A percentile compares a stretch with the other conserved stretches of the same genome.
These are phyloP conservation scores for Thaumetopoea pityocampa DNA, from an alignment of 1,140 invertebrate species.

Conservation along the genomic window DNA sequence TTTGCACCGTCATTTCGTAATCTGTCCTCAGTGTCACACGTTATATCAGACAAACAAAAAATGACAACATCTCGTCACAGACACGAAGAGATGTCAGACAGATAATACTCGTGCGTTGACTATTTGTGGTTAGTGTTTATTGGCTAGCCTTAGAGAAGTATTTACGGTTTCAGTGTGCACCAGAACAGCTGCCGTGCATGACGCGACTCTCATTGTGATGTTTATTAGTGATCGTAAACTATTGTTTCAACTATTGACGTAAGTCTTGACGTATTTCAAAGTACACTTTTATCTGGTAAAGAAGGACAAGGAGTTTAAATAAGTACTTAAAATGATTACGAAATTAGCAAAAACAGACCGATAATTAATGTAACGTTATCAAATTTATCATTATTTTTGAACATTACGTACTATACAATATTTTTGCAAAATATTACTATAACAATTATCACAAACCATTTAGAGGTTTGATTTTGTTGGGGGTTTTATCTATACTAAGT, in stretches of 20 bases:
- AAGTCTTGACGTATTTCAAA: conserved; percentile 3
- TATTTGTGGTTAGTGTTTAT: conserved; percentile 19
- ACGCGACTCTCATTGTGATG: conserved; percentile 41
- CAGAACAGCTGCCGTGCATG: conserved; percentile 31
- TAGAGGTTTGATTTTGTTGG: too few species aligned
- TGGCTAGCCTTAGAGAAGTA: conserved; percentile 8
- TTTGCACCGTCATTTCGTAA: not conserved
- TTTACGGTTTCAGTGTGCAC: conserved; percentile 23
- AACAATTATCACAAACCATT: too few species aligned
- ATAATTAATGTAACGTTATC: too few species aligned
- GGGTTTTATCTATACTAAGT: too few species aligned
- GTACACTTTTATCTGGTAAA: conserved; percentile 8
- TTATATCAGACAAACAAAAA: conserved; percentile 5
- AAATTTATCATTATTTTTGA: too few species aligned
- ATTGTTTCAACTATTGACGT: conserved; percentile 37
- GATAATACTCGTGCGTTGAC: conserved; percentile 5
- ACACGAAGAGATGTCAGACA: conserved; percentile 3
- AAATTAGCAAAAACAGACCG: not conserved
- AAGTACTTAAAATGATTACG: conserved; percentile 2
- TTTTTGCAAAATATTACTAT: too few species aligned
- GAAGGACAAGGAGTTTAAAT: not conserved
- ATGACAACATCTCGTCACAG: conserved; percentile 7
- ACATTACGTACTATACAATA: too few species aligned
- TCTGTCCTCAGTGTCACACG: conserved; percentile 2
- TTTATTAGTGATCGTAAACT: conserved; percentile 55